Evolutionary conservation across 2,888 invertebrate species (phyloP), one percentile per base, ranked within the genome.

Genomic region (Synanthedon myopaeformis): DNA sequence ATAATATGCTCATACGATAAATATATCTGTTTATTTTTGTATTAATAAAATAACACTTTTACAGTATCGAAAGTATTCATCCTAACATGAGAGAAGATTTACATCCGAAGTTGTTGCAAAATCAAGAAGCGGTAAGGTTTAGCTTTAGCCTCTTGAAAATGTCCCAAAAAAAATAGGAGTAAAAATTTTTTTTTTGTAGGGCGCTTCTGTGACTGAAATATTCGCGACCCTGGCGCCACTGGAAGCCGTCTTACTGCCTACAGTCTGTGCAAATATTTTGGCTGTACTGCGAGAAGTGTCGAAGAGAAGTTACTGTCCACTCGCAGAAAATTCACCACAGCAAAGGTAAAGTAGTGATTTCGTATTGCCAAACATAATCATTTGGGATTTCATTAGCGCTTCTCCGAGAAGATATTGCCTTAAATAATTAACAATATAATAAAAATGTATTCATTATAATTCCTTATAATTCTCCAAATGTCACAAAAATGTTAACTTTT

Each of bases 181-280:
- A n/a, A n/a, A n/a, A n/a, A n/a, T 35, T 35, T 8, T 0, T 35
- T 8, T 35, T 35, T 35, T 6, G 6, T 4, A 79, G 77, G 57
- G 65, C n/a, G 86, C 88, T 51, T 93, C 90, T 54, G 92, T 97
- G 64, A 93, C 94, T 59, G 97, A 97, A 87, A 88, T 96, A 19
- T 92, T 94, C 54, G 82, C 95, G 11, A 92, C 91, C 42, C 78
- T 96, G 45, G 94, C 95, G 68, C 93, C 95, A 0, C 86, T 96
- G 49, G 96, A 97, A 75, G 88, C 94, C 48, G 89, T 96, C 11
- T 63, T 96, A 6, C 91, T 90, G 57, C 88, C 93, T 51, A 67
- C 83, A 42, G 81, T 91, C 19, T 65, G 93, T 23, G 82, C 89
- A n/a, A 89, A 90, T 19, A 76, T 91, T 49, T 62, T 89, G 11